Evolutionary conservation across 2,113 vertebrate genomes (phyloP).

Genomic region (Orycteropus afer): DNA sequence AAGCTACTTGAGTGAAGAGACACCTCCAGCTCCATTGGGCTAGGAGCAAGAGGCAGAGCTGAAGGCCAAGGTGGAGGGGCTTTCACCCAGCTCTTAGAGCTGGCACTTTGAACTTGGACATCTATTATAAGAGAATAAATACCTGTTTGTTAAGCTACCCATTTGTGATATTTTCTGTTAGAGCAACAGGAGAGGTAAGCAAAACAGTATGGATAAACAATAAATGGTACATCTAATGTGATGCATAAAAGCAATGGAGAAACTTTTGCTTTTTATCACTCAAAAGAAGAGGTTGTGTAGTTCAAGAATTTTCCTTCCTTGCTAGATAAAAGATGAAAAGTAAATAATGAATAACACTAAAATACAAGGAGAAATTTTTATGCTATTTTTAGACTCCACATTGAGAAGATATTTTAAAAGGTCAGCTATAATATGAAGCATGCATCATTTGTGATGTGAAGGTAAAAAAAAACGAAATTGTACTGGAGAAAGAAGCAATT

Average conservation of each 20-base stretch:
- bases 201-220: not conserved
- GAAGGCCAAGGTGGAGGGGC: too few species aligned
- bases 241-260: not conserved
- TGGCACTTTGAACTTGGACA: too few species aligned
- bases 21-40: too few species aligned
- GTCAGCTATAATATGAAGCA: not conserved
- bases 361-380: not conserved
- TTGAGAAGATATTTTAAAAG: slow-evolving; percentile 59
- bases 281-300: not conserved
- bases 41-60: too few species aligned
- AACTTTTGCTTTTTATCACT: not conserved
- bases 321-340: not conserved
- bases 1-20: too few species aligned
- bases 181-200: too few species aligned
- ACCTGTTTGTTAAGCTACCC: too few species aligned
- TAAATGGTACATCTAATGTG: accelerated
- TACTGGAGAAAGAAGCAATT: not conserved
- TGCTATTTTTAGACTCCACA: slow-evolving; percentile 34
- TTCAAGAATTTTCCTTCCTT: not conserved
- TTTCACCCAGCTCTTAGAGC: too few species aligned
- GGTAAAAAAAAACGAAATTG: slow-evolving; percentile 3
- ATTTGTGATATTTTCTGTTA: too few species aligned
- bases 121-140: too few species aligned
- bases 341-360: slow-evolving; percentile 1
- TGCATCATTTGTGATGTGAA: slow-evolving; percentile 37